Evolutionary conservation across 64 coral and sea anemone species (phyloP).

Genomic region (Actinia equina): DNA sequence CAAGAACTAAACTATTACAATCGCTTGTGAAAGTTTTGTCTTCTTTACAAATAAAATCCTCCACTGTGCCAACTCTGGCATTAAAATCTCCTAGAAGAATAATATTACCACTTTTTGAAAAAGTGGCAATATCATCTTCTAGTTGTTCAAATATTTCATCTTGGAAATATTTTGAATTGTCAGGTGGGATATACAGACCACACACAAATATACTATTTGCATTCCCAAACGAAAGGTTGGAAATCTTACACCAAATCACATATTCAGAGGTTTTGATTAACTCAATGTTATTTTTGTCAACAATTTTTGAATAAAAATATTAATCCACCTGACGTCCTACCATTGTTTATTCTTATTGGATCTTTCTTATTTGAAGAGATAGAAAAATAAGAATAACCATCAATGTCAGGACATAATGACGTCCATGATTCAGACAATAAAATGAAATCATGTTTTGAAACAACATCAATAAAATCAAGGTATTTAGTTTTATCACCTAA

Average conservation of each 20-base stretch:
- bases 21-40: background rate
- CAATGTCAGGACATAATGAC: background rate
- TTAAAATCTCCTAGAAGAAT: conserved; percentile 23
- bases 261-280: conserved; percentile 1
- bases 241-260: conserved; percentile 1
- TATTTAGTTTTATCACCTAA: background rate
- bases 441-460: background rate
- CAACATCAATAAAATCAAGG: background rate
- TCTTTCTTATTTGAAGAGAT: background rate
- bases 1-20: background rate
- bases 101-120: background rate
- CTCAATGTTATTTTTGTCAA: background rate
- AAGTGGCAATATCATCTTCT: background rate
- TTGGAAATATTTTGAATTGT: background rate
- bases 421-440: background rate
- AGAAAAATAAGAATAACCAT: conserved; percentile 1
- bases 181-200: background rate
- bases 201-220: background rate
- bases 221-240: background rate
- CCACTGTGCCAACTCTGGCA: background rate
- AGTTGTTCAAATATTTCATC: background rate
- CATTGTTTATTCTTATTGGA: background rate
- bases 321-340: background rate
- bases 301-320: conserved; percentile 6
- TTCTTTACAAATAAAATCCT: background rate